Conservation (phyloP, 2,888 invertebrate genomes). For the Drosophila paucipuncta region DNA sequence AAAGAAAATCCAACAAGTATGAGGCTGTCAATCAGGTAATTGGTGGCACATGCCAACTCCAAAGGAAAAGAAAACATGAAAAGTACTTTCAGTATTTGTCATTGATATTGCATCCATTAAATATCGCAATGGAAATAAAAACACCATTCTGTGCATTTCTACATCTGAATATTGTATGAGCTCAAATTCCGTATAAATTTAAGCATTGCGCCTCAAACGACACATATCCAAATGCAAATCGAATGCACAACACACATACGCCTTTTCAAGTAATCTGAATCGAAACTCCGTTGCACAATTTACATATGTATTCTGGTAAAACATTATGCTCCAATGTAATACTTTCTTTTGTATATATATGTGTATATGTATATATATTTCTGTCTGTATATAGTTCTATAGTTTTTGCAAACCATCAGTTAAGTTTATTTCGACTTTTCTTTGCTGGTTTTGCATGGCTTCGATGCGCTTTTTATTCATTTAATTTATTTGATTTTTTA, state of each 20-base stretch:
- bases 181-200: slow-evolving; percentile 14
- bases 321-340: slow-evolving; percentile 17
- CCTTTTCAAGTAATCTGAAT: slow-evolving; percentile 21
- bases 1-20: not conserved
- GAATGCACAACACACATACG: slow-evolving; percentile 23
- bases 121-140: slow-evolving; percentile 13
- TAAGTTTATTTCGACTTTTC: slow-evolving; percentile 27
- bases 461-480: slow-evolving; percentile 46
- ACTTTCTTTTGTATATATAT: slow-evolving; percentile 7
- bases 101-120: slow-evolving; percentile 14
- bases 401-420: slow-evolving; percentile 18
- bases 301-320: slow-evolving; percentile 27
- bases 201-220: slow-evolving; percentile 4
- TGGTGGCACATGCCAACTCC: not conserved
- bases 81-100: slow-evolving; percentile 10
- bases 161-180: slow-evolving; percentile 43
- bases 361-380: slow-evolving; percentile 4
- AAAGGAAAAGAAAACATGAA: not conserved
- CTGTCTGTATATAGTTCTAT: slow-evolving; percentile 9
- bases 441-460: slow-evolving; percentile 37
- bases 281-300: slow-evolving; percentile 21
- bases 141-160: slow-evolving; percentile 7
- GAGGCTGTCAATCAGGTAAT: slow-evolving; percentile 1
- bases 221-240: slow-evolving; percentile 32
- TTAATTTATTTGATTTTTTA: slow-evolving; percentile 20